Evolutionary conservation across 2,888 invertebrate species (phyloP), one percentile per base, ranked within the genome.

Genomic region (Campaea margaritaria): DNA sequence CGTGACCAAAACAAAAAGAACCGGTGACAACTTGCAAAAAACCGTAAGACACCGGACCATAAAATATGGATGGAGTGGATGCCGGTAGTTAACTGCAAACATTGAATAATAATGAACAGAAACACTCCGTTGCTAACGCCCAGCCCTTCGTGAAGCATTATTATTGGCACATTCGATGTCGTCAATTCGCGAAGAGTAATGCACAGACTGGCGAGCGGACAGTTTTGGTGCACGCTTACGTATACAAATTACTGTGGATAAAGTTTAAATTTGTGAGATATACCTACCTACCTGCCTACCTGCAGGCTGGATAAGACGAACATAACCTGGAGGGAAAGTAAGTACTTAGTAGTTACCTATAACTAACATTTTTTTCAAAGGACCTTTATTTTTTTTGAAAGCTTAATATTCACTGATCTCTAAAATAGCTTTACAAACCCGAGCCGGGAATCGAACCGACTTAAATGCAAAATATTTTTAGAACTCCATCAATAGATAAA

Each of bases 61-160:
- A 58, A 58, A 53, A 51, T 36, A 36, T 38, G 52, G 53, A 53
- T 58, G 59, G 55, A 48, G 54, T 55, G 65, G 65, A 52, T 70
- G 74, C 79, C 79, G 82, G 81, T 79, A 82, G 80, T 75, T 69
- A 66, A 69, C 73, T 74, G 77, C 84, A 79, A 77, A 77, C 77
- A 72, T 73, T 78, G 89, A 87, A 90, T 89, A 85, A 71, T 82
- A 87, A 89, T 87, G 81, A 82, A 76, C 72, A 48, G 39, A 45
- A 43, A 53, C 44, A 53, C 39, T 59, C 34, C 27, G 14, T 34
- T 39, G 52, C 45, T 50, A 15, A 14, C 42, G 31, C 38, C 43
- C 16, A 45, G 38, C 58, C 58, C 62, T 58, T 54, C 43, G 47
- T 31, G 27, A 48, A 51, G 42, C 34, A 52, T 34, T 42, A 50